Evolutionary conservation across 2,113 vertebrate species (phyloP).

Genomic region (Rallus limicola): DNA sequence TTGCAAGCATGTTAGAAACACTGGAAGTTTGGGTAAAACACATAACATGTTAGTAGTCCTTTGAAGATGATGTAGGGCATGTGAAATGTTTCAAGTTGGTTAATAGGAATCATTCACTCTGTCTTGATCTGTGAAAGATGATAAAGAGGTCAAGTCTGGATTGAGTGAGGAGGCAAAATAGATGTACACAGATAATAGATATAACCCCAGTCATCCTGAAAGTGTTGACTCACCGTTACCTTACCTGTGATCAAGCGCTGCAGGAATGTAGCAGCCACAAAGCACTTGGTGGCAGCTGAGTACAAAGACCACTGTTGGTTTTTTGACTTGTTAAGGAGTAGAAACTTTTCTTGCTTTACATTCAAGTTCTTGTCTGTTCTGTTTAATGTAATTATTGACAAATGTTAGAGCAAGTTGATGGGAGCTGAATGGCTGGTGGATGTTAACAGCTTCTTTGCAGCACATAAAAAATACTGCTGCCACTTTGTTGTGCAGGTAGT

Average conservation of each 20-base stretch:
- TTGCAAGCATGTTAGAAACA: background rate
- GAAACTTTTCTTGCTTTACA: background rate
- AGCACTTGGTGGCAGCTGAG: background rate
- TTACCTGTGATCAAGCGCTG: background rate
- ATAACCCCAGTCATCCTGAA: background rate
- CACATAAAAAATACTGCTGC: background rate
- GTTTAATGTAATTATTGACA: background rate
- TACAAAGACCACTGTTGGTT: background rate
- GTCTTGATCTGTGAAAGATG: background rate
- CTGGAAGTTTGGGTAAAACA: background rate
- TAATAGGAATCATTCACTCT: background rate
- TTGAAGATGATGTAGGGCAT: background rate
- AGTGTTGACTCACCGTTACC: background rate
- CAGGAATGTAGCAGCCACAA: background rate
- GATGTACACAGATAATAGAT: background rate
- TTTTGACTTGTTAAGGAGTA: background rate
- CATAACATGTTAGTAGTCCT: background rate
- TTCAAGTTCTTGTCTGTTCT: background rate
- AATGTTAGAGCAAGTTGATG: background rate
- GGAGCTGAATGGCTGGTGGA: background rate
- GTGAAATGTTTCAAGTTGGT: background rate
- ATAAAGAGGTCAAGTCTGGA: background rate
- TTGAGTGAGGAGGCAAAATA: background rate
- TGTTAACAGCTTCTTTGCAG: background rate
- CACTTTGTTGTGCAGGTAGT: background rate